Conservation (phyloP, 2,113 vertebrate species). For the Aspiorhynchus laticeps region DNA sequence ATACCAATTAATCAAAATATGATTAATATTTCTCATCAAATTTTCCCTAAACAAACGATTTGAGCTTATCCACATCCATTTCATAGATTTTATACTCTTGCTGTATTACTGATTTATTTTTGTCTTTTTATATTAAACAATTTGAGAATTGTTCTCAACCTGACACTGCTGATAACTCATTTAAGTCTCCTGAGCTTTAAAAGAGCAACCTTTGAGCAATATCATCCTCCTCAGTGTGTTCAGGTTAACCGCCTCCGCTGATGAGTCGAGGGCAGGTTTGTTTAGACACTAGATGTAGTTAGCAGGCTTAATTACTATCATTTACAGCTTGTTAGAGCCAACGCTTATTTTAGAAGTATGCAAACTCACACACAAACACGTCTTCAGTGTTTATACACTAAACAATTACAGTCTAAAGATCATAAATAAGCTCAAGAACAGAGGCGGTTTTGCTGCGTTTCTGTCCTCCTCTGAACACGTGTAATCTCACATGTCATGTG, state of each 20-base stretch:
- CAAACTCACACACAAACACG: constrained; percentile 1
- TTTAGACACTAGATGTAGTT: constrained; percentile 37
- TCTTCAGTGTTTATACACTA: neutral
- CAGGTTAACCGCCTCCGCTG: neutral
- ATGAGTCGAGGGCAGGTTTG: constrained; percentile 12
- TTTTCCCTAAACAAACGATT: neutral
- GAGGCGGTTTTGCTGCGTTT: neutral
- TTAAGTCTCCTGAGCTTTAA: neutral
- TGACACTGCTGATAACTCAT: neutral
- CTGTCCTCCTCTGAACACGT: neutral
- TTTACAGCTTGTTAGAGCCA: constrained; percentile 33
- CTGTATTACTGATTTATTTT: neutral
- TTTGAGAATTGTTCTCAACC: neutral
- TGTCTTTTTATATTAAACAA: neutral
- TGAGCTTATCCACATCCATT: neutral
- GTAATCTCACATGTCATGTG: constrained; percentile 14
- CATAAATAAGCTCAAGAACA: neutral
- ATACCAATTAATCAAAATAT: neutral
- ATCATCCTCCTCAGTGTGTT: neutral
- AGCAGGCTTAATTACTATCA: constrained; percentile 47
- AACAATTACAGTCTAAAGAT: neutral
- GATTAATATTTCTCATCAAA: neutral
- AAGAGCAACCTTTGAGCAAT: neutral
- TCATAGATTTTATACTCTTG: neutral
- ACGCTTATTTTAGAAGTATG: constrained; percentile 7